Conservation (phyloP, 2,888 invertebrate species). For the Tachina lurida region DNA sequence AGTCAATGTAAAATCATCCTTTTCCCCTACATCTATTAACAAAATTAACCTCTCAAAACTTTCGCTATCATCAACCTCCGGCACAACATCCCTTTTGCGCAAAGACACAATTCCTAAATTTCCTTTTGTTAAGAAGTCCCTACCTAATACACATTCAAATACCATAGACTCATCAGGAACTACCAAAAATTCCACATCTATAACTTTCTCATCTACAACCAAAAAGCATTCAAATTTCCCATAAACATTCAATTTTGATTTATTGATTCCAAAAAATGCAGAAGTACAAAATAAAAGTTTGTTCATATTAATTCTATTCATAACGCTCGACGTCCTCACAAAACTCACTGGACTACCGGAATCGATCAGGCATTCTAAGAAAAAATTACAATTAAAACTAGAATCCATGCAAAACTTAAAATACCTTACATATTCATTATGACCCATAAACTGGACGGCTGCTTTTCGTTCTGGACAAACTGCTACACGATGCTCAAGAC, state of each 20-base stretch:
- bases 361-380: slow-evolving; percentile 48
- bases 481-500: slow-evolving; percentile 38
- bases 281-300: neutral
- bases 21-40: slow-evolving; percentile 2
- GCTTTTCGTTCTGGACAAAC: slow-evolving; percentile 45
- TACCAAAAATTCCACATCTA: slow-evolving; percentile 17
- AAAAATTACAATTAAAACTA: slow-evolving; percentile 21
- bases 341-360: slow-evolving; percentile 33
- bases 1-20: neutral
- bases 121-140: slow-evolving; percentile 33
- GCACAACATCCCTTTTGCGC: neutral
- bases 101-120: neutral
- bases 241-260: slow-evolving; percentile 1
- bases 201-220: slow-evolving; percentile 13
- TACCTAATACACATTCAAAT: slow-evolving; percentile 37
- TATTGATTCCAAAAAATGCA: slow-evolving; percentile 41
- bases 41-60: slow-evolving; percentile 30
- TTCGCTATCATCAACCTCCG: neutral
- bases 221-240: slow-evolving; percentile 16
- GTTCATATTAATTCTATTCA: neutral
- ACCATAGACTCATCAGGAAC: slow-evolving; percentile 28
- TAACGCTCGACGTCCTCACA: slow-evolving; percentile 4
- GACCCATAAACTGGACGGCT: neutral
- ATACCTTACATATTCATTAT: slow-evolving; percentile 51
- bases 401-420: slow-evolving; percentile 38